These are phyloP conservation scores for Abrostola tripartita DNA, from an alignment of 2,888 invertebrate species.

Conservation along the genomic window DNA sequence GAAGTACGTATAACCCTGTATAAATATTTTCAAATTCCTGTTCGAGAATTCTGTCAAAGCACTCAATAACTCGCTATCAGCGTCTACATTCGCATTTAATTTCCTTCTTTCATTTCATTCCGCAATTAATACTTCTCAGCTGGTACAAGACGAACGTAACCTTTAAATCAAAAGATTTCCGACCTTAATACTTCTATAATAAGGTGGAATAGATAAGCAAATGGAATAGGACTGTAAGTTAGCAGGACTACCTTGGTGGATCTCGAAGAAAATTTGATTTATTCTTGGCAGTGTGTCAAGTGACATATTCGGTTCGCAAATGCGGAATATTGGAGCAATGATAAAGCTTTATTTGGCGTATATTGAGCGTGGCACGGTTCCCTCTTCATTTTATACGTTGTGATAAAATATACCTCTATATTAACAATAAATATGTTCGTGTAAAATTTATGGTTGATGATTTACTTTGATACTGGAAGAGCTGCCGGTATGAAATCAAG, in stretches of 20 bases:
- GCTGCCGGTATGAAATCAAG: conserved; percentile 1
- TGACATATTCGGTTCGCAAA: conserved; percentile 76
- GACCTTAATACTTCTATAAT: conserved; percentile 11
- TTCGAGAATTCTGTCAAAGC: conserved; percentile 10
- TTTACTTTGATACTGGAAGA: neutral
- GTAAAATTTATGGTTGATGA: conserved; percentile 8
- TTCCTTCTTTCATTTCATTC: conserved; percentile 36
- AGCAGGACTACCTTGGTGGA: conserved; percentile 40
- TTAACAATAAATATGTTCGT: conserved; percentile 32
- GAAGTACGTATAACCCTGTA: too few species aligned
- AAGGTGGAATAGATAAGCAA: conserved; percentile 33
- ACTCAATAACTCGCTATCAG: conserved; percentile 29
- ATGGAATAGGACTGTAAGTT: conserved; percentile 36
- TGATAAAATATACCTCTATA: conserved; percentile 43
- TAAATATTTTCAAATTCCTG: conserved; percentile 10
- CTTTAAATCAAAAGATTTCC: conserved; percentile 14
- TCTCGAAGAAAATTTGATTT: conserved; percentile 77
- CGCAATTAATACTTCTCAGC: conserved; percentile 41
- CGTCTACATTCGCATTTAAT: conserved; percentile 25
- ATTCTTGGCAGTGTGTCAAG: conserved; percentile 82
- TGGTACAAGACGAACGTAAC: conserved; percentile 15
- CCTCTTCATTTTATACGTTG: conserved; percentile 60
- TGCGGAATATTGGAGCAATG: conserved; percentile 75
- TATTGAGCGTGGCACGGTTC: conserved; percentile 70
- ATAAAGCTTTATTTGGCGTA: conserved; percentile 80